These are phyloP conservation scores for Phoenicopterus ruber DNA, from an alignment of 2,113 vertebrate genomes.

Conservation along the genomic window DNA sequence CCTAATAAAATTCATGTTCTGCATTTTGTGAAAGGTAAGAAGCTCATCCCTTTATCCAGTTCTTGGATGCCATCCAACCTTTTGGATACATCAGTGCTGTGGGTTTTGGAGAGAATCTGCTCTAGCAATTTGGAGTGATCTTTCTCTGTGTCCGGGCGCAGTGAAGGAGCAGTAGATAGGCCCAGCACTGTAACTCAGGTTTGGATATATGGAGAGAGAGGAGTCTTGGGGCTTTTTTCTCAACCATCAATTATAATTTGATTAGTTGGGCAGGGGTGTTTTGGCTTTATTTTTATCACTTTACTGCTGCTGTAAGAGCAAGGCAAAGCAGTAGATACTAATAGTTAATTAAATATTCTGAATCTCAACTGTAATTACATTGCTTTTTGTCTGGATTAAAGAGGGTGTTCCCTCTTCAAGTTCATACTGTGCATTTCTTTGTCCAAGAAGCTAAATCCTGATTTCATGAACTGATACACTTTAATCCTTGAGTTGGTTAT, in stretches of 20 bases:
- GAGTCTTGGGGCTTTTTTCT: not conserved
- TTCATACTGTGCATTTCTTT: not conserved
- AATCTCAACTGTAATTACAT: not conserved
- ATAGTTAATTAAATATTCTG: constrained; percentile 5
- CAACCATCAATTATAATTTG: not conserved
- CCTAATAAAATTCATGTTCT: not conserved
- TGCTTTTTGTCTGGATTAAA: not conserved
- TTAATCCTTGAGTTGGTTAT: not conserved
- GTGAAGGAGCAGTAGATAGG: not conserved
- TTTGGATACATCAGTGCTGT: not conserved
- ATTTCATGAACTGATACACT: not conserved
- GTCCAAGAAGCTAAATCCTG: not conserved
- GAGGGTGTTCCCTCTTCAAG: not conserved
- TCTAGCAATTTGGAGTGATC: not conserved
- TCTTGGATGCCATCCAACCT: not conserved
- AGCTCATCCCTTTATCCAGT: not conserved
- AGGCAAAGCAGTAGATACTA: not conserved
- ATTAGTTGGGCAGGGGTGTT: not conserved
- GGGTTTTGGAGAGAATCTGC: not conserved
- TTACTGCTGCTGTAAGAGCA: not conserved
- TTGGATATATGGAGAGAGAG: not conserved
- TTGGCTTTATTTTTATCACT: not conserved
- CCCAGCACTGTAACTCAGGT: not conserved
- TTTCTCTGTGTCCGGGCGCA: not conserved
- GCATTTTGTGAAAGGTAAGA: not conserved